A percentile compares a stretch with the other conserved stretches of the same genome.
These are phyloP conservation scores for Trachops cirrhosus DNA, from an alignment of 2,797 vertebrate genomes.

Conservation along the genomic window DNA sequence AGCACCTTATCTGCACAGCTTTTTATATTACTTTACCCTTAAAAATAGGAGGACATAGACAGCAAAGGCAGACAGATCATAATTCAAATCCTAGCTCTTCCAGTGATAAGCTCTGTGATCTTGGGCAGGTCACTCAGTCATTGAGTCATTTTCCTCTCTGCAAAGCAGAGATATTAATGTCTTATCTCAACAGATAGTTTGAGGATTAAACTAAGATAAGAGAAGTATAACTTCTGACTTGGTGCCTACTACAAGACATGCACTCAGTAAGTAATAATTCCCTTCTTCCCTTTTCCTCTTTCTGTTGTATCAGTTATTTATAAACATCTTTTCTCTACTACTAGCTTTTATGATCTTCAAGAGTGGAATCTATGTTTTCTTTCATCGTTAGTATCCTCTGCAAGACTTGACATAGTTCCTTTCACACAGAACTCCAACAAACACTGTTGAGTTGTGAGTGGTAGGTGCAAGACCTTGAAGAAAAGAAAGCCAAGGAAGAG, in stretches of 20 bases:
- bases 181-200: neutral
- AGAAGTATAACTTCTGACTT: neutral
- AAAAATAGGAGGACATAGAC: neutral
- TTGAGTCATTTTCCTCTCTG: neutral
- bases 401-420: neutral
- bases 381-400: neutral
- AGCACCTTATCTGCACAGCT: neutral
- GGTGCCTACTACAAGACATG: neutral
- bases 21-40: neutral
- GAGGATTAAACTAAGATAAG: neutral
- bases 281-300: neutral
- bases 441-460: neutral
- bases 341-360: neutral
- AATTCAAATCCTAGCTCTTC: neutral
- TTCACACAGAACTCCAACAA: neutral
- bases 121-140: neutral
- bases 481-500: neutral
- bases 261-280: neutral
- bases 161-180: neutral
- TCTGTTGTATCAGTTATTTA: neutral
- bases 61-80: neutral
- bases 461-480: neutral
- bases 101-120: neutral
- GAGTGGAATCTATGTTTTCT: neutral
- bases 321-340: neutral